A percentile compares a stretch with the other conserved stretches of the same genome.
These are phyloP conservation scores for Protophormia terraenovae DNA, from an alignment of 2,888 invertebrate species.

Conservation along the genomic window DNA sequence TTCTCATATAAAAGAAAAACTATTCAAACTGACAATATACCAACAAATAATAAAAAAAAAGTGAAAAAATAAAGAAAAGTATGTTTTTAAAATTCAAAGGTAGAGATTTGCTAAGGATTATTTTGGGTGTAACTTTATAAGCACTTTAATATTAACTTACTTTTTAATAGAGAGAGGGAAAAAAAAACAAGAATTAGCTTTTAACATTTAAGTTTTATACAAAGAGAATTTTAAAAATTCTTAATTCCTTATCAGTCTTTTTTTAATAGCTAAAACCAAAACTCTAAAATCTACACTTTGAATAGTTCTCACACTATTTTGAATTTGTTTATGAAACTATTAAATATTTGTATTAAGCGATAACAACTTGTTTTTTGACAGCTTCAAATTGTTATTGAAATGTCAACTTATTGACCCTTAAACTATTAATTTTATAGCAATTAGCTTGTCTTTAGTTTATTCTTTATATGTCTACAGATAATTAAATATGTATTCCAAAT, in stretches of 20 bases:
- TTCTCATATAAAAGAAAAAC: not conserved
- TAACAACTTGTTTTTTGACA: conserved; percentile 7
- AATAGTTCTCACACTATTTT: not conserved
- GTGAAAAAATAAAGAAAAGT: not conserved
- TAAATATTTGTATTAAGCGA: not conserved
- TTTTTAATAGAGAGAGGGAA: not conserved
- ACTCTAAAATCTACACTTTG: not conserved
- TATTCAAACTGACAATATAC: conserved; percentile 31
- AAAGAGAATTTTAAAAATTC: not conserved
- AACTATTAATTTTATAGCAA: conserved; percentile 9
- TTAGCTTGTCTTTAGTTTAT: not conserved
- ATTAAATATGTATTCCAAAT: not conserved
- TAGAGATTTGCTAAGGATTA: not conserved
- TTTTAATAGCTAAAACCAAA: not conserved
- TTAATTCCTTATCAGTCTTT: not conserved
- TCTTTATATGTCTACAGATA: not conserved
- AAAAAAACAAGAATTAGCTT: no score
- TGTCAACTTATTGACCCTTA: conserved; percentile 34
- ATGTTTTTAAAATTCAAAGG: not conserved
- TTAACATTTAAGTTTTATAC: not conserved
- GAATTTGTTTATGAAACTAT: not conserved
- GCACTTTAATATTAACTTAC: not conserved
- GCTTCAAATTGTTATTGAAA: not conserved
- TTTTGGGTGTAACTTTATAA: not conserved
- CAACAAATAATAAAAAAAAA: conserved; percentile 26